Evolutionary conservation across 1,140 invertebrate genomes (phyloP).

Genomic region (Drosophila ananassae): DNA sequence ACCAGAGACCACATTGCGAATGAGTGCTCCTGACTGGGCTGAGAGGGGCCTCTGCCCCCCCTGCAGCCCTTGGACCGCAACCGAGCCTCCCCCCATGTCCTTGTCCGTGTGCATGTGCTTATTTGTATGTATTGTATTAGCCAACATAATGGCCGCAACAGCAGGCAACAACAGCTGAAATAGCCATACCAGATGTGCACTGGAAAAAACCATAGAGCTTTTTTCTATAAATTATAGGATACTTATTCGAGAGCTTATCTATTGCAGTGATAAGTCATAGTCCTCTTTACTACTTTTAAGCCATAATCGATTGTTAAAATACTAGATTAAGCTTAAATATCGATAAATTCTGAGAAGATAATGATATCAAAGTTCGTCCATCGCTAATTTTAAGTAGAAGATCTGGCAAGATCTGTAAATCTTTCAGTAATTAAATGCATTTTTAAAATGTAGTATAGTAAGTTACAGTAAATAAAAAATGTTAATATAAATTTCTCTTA

Average conservation of each 20-base stretch:
- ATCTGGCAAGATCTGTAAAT: too few relatives aligned
- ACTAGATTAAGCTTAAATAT: too few relatives aligned
- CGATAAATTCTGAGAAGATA: too few relatives aligned
- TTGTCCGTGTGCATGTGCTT: conserved; percentile 61
- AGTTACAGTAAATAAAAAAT: too few relatives aligned
- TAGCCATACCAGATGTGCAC: conserved; percentile 29
- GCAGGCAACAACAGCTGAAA: conserved; percentile 46
- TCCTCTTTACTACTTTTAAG: too few relatives aligned
- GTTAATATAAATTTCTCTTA: background rate
- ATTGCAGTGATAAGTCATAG: too few relatives aligned
- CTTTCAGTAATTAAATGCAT: too few relatives aligned
- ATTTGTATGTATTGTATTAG: conserved; percentile 82
- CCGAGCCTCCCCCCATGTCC: conserved; percentile 7
- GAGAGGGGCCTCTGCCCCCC: conserved; percentile 1
- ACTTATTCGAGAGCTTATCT: too few relatives aligned
- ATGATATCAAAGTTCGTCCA: too few relatives aligned
- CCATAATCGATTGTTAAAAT: too few relatives aligned
- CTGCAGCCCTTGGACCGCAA: conserved; percentile 10
- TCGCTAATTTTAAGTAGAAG: too few relatives aligned
- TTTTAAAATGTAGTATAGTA: background rate
- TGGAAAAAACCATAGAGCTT: background rate
- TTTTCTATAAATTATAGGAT: too few relatives aligned
- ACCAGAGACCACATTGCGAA: conserved; percentile 78
- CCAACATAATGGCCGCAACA: conserved; percentile 74
- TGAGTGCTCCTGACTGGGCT: conserved; percentile 72